Evolutionary conservation across 2,888 invertebrate genomes (phyloP).

Genomic region (Pomacea canaliculata): DNA sequence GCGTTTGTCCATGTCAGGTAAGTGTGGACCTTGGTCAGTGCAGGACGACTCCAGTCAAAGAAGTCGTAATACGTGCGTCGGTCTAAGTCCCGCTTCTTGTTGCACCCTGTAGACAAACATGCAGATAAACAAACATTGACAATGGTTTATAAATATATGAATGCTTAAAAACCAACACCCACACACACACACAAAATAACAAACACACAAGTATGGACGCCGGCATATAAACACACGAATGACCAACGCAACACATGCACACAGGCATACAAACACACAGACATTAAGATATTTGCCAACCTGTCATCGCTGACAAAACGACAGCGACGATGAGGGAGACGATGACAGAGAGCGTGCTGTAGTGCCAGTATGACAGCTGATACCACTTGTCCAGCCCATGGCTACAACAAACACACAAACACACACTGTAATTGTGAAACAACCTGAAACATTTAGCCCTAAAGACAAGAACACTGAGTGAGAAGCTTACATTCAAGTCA

Average conservation of each 20-base stretch:
- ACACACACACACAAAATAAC: no score
- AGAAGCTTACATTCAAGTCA: no score
- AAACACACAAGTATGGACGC: no score
- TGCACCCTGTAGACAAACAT: constrained; percentile 13
- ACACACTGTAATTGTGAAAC: neutral
- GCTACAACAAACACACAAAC: neutral
- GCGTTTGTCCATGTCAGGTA: no score
- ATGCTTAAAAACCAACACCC: no score
- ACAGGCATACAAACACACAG: no score
- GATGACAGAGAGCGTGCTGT: constrained; percentile 44
- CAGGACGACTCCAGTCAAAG: constrained; percentile 6
- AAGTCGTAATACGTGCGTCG: constrained; percentile 21
- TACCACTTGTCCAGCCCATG: constrained; percentile 35
- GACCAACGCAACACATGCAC: no score
- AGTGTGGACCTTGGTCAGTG: neutral
- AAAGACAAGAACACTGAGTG: no score
- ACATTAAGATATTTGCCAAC: constrained; percentile 28
- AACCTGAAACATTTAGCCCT: neutral
- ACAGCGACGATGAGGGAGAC: constrained; percentile 41
- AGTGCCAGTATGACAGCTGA: constrained; percentile 50
- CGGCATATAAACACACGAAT: no score
- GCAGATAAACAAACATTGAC: neutral
- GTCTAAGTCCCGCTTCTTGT: constrained; percentile 19
- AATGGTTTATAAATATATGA: no score
- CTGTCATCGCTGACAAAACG: constrained; percentile 45